Evolutionary conservation across 1,140 invertebrate genomes (phyloP).

Genomic region (Penaeus indicus): DNA sequence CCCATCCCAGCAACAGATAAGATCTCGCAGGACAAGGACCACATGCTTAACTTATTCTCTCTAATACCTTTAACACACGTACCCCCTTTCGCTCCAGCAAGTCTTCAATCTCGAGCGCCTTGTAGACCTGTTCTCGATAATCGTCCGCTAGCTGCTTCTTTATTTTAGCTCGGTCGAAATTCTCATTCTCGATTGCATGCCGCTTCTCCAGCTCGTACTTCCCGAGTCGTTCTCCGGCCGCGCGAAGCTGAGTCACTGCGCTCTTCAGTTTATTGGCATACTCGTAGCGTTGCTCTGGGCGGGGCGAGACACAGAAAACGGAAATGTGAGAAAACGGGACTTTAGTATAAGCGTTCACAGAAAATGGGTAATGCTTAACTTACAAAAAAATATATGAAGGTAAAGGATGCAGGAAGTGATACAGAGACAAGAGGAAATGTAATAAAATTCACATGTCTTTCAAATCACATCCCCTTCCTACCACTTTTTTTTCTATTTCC

Average conservation of each 20-base stretch:
- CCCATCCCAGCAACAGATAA: not conserved
- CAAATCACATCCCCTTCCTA: not conserved
- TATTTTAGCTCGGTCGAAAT: slow-evolving; percentile 88
- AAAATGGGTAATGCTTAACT: not conserved
- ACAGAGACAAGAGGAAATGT: slow-evolving; percentile 7
- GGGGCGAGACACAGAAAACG: slow-evolving; percentile 56
- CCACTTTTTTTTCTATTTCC: no score
- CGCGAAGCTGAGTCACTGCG: slow-evolving; percentile 84
- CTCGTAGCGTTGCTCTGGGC: slow-evolving; percentile 87
- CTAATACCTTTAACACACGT: slow-evolving; percentile 65
- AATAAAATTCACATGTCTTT: slow-evolving; percentile 33
- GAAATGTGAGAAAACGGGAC: not conserved
- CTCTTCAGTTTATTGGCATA: slow-evolving; percentile 91
- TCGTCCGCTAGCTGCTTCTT: slow-evolving; percentile 92
- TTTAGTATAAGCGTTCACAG: not conserved
- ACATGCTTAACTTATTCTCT: not conserved
- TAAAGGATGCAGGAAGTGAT: slow-evolving; percentile 13
- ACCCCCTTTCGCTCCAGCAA: slow-evolving; percentile 86
- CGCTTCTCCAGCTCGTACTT: slow-evolving; percentile 92
- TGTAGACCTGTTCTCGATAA: slow-evolving; percentile 80
- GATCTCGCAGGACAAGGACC: not conserved
- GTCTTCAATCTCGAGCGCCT: slow-evolving; percentile 79
- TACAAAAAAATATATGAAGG: not conserved
- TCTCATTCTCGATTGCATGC: slow-evolving; percentile 89
- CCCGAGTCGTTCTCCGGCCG: slow-evolving; percentile 88